Evolutionary conservation across 1,140 invertebrate genomes (phyloP), one percentile per base, ranked within the genome.

Genomic region (Atta colombica): DNA sequence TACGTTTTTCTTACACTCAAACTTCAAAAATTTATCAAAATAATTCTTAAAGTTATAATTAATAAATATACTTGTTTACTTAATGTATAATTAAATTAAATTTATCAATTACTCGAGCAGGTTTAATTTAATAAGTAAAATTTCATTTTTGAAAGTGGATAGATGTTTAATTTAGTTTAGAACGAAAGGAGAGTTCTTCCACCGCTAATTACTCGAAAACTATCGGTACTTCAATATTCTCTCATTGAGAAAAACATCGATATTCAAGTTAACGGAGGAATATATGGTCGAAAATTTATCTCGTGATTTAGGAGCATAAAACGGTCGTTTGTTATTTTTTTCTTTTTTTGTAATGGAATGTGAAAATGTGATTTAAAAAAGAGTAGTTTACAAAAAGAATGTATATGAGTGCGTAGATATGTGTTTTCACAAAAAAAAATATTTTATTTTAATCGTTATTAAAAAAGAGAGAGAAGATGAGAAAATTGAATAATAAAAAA

Each of bases 111-210:
- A 18, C 12, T 31, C 18, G 12, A 21, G 12, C 18, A 2, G 3
- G 7, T 18, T 55, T 28, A 39, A 16, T 45, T 49, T 66, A 45
- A 78, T 60, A 35, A 35, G 31, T 35, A 21, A 25, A 78, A 81
- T 81, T 69, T 71, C 5, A 81, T n/a, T 39, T 71, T 49, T 71
- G n/a, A 69, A 81, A 81, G 55, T 39, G 49, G 16, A 51, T 68
- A 69, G 1, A 16, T 69, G 21, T 14, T 68, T 35, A 25, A 81
- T 81, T 81, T 69, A 51, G 10, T 71, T 55, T 18, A 6, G 6
- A 69, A 6, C 31, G 31, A 55, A 45, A 45, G 39, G 39, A 25
- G 21, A 69, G 65, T 80, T 69, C 14, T 69, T 21, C 21, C 14
- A 55, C 39, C 4, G 49, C 49, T 69, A 81, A 81, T 81, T 55